phyloP scores from a whole-genome alignment of 2,113 vertebrate species.

The Carassius auratus region DNA sequence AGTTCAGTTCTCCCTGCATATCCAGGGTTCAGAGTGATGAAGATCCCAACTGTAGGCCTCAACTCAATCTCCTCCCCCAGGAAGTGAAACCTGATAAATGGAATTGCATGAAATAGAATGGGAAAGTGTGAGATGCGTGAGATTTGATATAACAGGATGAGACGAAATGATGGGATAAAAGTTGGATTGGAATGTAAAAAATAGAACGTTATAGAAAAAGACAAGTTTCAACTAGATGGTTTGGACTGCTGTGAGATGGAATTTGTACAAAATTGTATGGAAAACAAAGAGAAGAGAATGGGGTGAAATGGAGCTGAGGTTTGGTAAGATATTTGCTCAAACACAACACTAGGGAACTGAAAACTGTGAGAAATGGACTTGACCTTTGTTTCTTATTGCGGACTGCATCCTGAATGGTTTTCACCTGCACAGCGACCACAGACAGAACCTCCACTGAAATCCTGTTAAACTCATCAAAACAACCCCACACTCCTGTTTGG shows the following conservation, averaged over 20 bases:
- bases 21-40: conserved; percentile 79
- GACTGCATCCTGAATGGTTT: conserved; percentile 76
- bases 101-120: background rate
- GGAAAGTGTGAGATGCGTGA: background rate
- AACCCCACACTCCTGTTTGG: conserved; percentile 76
- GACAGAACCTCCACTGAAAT: conserved; percentile 79
- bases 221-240: background rate
- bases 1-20: conserved; percentile 79
- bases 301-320: background rate
- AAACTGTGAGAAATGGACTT: background rate
- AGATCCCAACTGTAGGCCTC: conserved; percentile 77
- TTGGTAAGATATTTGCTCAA: no score
- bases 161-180: background rate
- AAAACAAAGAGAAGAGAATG: background rate
- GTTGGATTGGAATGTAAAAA: background rate
- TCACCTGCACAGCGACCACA: conserved; percentile 77
- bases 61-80: conserved; percentile 75
- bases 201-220: background rate
- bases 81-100: conserved; percentile 71
- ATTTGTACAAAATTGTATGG: background rate
- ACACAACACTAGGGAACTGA: background rate
- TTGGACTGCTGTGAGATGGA: background rate
- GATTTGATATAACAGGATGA: background rate
- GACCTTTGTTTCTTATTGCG: conserved; percentile 79
- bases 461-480: conserved; percentile 79